Evolutionary conservation across 2,113 vertebrate species (phyloP).

Genomic region (Micronycteris hirsuta): DNA sequence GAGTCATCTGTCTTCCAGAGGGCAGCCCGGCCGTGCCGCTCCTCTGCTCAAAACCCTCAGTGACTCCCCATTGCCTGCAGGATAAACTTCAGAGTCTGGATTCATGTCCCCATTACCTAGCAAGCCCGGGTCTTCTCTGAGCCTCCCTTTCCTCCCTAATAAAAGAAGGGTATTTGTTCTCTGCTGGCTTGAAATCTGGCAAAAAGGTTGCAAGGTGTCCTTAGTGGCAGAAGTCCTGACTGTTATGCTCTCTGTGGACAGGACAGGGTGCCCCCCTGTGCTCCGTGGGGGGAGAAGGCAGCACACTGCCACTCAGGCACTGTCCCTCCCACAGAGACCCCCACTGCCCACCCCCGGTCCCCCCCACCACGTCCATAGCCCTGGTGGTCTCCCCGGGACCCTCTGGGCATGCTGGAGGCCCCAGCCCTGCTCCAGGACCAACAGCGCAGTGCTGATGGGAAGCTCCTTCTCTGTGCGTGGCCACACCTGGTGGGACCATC

Average conservation of each 20-base stretch:
- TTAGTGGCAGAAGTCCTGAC: neutral
- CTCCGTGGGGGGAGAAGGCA: accelerated
- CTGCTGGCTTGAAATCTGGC: neutral
- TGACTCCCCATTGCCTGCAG: neutral
- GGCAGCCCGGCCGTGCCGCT: neutral
- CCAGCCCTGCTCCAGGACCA: neutral
- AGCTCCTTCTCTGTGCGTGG: neutral
- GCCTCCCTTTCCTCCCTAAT: neutral
- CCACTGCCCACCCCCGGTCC: too few species aligned
- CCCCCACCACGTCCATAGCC: neutral
- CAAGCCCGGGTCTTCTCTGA: neutral
- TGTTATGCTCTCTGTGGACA: neutral
- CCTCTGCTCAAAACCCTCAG: neutral
- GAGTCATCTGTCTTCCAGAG: neutral
- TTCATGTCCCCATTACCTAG: neutral
- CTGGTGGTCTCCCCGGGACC: neutral
- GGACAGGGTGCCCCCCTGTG: accelerated
- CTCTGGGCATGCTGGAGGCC: neutral
- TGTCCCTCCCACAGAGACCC: neutral
- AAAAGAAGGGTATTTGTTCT: neutral
- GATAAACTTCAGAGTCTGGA: neutral
- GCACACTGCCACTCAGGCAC: accelerated
- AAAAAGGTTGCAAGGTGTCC: neutral
- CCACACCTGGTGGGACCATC: neutral
- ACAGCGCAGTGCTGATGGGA: accelerated